Evolutionary conservation across 2,113 vertebrate species (phyloP).

Genomic region (Odontesthes bonariensis): DNA sequence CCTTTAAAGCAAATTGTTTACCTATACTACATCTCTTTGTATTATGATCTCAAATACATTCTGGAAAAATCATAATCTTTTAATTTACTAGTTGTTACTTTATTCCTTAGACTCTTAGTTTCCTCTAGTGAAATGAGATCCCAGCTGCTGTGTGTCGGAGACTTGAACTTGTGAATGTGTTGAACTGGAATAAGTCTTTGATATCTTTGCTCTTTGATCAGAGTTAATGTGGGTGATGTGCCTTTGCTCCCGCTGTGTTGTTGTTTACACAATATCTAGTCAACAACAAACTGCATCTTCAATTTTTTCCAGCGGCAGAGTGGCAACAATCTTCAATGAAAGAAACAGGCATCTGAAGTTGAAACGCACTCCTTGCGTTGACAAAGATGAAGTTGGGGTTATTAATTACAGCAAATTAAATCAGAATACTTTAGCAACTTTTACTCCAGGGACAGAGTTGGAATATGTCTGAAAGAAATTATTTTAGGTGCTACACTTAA

Average conservation of each 20-base stretch:
- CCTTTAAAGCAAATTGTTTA: no score
- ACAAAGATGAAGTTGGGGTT: neutral
- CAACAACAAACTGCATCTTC: constrained; percentile 38
- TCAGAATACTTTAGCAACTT: neutral
- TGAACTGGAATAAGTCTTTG: constrained; percentile 47
- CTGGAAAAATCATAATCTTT: no score
- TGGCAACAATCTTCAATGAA: neutral
- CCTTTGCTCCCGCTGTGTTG: constrained; percentile 24
- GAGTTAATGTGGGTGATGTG: constrained; percentile 11
- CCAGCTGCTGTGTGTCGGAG: constrained; percentile 44
- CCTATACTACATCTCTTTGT: no score
- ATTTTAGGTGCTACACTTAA: neutral
- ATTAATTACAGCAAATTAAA: neutral
- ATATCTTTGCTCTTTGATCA: constrained; percentile 62
- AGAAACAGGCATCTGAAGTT: neutral
- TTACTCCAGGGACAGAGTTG: neutral
- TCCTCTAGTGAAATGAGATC: constrained; percentile 40
- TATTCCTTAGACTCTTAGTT: constrained; percentile 13
- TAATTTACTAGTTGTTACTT: neutral
- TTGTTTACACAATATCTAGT: constrained; percentile 34
- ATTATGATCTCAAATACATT: no score
- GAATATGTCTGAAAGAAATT: neutral
- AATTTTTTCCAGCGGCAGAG: constrained; percentile 25
- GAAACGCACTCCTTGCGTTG: neutral
- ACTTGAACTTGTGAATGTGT: constrained; percentile 19